Evolutionary conservation across 2,888 invertebrate species (phyloP).

Genomic region (Athalia rosae): DNA sequence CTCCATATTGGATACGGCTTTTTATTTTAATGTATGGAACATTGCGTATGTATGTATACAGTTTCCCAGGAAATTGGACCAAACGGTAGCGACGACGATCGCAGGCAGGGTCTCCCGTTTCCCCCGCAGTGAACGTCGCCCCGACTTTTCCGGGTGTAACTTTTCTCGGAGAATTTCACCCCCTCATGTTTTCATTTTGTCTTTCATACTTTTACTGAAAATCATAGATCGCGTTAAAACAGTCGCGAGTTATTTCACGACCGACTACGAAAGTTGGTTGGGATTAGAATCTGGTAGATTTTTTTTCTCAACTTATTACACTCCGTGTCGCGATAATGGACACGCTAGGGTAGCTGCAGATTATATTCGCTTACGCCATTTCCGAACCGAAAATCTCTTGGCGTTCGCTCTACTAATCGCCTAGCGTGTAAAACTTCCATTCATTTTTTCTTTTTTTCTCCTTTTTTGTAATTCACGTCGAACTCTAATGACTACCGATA

Average conservation of each 20-base stretch:
- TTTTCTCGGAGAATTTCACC: too few species aligned
- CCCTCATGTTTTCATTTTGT: not conserved
- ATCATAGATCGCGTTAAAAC: too few species aligned
- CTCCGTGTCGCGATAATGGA: not conserved
- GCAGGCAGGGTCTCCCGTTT: constrained; percentile 11
- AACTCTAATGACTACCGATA: constrained; percentile 1
- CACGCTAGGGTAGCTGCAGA: not conserved
- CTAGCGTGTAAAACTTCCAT: constrained; percentile 27
- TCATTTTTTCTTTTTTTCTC: constrained; percentile 12
- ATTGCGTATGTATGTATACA: not conserved
- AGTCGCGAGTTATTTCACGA: too few species aligned
- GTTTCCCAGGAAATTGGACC: constrained; percentile 17
- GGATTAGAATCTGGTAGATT: too few species aligned
- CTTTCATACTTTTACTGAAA: not conserved
- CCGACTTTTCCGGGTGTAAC: not conserved
- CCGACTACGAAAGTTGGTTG: too few species aligned
- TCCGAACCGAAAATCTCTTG: not conserved
- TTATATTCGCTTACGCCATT: not conserved
- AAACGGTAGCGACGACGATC: constrained; percentile 12
- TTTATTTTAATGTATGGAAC: constrained; percentile 3
- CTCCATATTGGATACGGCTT: constrained; percentile 3
- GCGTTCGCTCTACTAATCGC: constrained; percentile 1
- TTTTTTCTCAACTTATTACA: not conserved
- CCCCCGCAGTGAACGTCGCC: constrained; percentile 11
- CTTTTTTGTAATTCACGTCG: not conserved